Conservation (phyloP, 1,140 invertebrate genomes). For the Cydia amplana region DNA sequence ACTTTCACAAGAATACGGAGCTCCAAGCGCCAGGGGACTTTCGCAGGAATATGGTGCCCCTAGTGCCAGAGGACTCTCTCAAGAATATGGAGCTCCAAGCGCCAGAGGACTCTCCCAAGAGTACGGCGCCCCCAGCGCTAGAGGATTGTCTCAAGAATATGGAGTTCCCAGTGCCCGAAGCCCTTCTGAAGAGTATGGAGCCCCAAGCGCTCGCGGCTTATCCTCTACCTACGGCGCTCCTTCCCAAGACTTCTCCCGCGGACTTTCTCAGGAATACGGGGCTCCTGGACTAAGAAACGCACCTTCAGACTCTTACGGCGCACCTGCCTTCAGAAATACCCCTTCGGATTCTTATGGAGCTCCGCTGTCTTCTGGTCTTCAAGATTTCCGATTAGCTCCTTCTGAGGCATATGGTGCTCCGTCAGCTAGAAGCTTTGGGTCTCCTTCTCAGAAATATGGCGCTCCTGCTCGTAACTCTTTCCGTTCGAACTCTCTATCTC, state of each 20-base stretch:
- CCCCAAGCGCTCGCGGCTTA: constrained; percentile 14
- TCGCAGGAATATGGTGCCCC: constrained; percentile 49
- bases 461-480: constrained; percentile 40
- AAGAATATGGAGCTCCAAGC: constrained; percentile 46
- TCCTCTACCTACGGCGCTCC: constrained; percentile 19
- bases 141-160: constrained; percentile 10
- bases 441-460: constrained; percentile 51
- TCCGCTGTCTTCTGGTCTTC: constrained; percentile 39
- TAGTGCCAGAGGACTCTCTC: constrained; percentile 39
- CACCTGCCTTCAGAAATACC: constrained; percentile 31
- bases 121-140: constrained; percentile 37
- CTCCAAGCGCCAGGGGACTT: constrained; percentile 37
- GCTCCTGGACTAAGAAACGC: constrained; percentile 33
- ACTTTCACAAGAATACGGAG: constrained; percentile 49
- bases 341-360: constrained; percentile 48
- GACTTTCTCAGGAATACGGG: constrained; percentile 43
- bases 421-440: constrained; percentile 46
- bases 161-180: constrained; percentile 32
- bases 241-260: constrained; percentile 19
- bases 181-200: constrained; percentile 44
- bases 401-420: constrained; percentile 54
- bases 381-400: constrained; percentile 47
- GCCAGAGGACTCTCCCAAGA: constrained; percentile 35
- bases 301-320: constrained; percentile 41
- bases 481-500: constrained; percentile 41